phyloP scores from a whole-genome alignment of 2,113 vertebrate genomes.

The Limanda limanda region DNA sequence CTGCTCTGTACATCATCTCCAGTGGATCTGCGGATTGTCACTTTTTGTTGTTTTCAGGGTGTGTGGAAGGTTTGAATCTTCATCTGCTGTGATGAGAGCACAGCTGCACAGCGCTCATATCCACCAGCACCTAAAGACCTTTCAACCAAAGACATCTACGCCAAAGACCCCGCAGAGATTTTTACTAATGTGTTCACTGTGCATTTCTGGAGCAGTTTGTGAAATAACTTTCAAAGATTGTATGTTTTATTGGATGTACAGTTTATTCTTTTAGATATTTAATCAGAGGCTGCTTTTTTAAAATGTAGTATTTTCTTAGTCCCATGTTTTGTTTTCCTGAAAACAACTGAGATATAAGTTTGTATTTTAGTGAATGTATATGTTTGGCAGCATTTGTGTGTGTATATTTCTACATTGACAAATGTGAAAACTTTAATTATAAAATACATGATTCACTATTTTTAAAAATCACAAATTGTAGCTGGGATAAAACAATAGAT shows the following conservation, averaged over 20 bases:
- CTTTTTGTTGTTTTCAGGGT: neutral
- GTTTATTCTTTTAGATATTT: conserved; percentile 13
- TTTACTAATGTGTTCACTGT: conserved; percentile 3
- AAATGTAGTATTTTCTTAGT: neutral
- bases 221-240: conserved; percentile 19
- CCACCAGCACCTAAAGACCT: conserved; percentile 9
- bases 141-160: conserved; percentile 36
- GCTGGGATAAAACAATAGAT: neutral
- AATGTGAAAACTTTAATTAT: neutral
- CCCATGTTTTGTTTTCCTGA: neutral
- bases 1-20: neutral
- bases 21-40: neutral
- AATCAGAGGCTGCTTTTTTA: conserved; percentile 51
- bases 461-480: neutral
- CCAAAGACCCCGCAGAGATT: conserved; percentile 26
- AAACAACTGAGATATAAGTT: conserved; percentile 3
- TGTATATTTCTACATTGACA: conserved; percentile 35
- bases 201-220: neutral
- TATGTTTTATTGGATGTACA: conserved; percentile 26
- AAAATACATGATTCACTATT: neutral
- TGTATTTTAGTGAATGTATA: conserved; percentile 29
- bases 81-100: neutral
- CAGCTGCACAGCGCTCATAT: neutral
- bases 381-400: conserved; percentile 5
- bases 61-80: neutral